Percentiles rank a stretch among this genome's conserved stretches.
Evolutionary conservation across 2,888 invertebrate genomes (phyloP).

Genomic region (Diaperis boleti): DNA sequence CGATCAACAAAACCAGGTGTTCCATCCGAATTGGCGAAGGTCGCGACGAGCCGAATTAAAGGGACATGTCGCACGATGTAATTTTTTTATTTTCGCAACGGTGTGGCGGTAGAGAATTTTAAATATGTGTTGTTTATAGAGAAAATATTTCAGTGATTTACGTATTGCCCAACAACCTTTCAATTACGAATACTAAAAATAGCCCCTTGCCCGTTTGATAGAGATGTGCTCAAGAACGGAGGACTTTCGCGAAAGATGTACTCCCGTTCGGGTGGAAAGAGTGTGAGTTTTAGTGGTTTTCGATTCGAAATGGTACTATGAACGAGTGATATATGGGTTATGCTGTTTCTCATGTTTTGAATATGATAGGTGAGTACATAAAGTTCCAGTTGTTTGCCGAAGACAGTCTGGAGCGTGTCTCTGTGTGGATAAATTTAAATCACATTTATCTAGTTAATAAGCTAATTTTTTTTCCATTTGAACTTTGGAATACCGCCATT

Average conservation of each 20-base stretch:
- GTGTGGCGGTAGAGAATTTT: slow-evolving; percentile 3
- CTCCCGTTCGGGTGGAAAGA: slow-evolving; percentile 14
- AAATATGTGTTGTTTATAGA: slow-evolving; percentile 17
- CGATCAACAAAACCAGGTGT: slow-evolving; percentile 27
- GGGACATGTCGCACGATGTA: slow-evolving; percentile 13
- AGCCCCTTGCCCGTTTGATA: slow-evolving; percentile 20
- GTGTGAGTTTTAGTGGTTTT: slow-evolving; percentile 8
- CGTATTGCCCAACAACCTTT: slow-evolving; percentile 15
- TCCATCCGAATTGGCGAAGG: slow-evolving; percentile 14
- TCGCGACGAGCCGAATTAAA: background rate
- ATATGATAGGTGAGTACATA: slow-evolving; percentile 43
- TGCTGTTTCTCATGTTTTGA: slow-evolving; percentile 41
- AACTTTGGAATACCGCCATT: background rate
- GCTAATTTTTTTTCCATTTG: background rate
- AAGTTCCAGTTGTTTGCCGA: background rate
- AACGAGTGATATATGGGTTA: slow-evolving; percentile 25
- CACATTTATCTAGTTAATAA: no score
- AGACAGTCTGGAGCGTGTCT: background rate
- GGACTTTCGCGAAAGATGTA: slow-evolving; percentile 18
- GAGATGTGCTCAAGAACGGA: slow-evolving; percentile 29
- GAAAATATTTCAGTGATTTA: slow-evolving; percentile 27
- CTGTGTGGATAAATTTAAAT: no score
- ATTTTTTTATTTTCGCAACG: slow-evolving; percentile 20
- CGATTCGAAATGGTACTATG: slow-evolving; percentile 35
- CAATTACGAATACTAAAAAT: slow-evolving; percentile 25